Evolutionary conservation across 2,888 invertebrate species (phyloP), one percentile per base, ranked within the genome.

Genomic region (Drosophila bunnanda): DNA sequence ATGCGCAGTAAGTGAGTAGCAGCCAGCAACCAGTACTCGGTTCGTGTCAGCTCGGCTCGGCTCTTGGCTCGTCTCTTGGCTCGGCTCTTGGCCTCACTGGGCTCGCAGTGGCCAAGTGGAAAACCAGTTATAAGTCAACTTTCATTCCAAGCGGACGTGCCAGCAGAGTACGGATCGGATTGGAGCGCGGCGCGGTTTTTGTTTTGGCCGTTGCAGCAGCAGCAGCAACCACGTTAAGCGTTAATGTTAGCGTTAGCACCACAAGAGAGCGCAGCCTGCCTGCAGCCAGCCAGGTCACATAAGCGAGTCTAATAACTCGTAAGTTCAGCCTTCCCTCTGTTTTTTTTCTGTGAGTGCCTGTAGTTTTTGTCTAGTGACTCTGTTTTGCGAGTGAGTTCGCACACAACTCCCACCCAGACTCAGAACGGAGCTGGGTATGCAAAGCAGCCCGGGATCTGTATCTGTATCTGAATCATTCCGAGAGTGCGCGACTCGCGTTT

Each of bases 41-140:
- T 0, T 61, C 32, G 48, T 15, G 20, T n/a, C n/a, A 13, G 22
- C 22, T 41, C 46, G 46, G n/a, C 30, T 39, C 46, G 61, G 46
- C 25, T 48, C 34, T 32, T 22, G 15, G 22, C 6, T 44, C 9
- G 44, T 20, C 41, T 41, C 12, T 30, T 8, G 41, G 39, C 8
- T 39, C 30, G 55, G 25, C 22, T 32, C 10, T 15, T 17, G 20
- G 20, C 3, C 9, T 43, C 25, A 25, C 36, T 32, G 61, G 52
- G 38, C 38, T 55, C 53, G 71, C 28, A 50, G 28, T 44, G 74
- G 78, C 79, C 77, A 50, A 32, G 13, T 32, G 53, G 46, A 78
- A 91, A 91, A 91, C 92, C 91, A 91, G 91, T 91, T 91, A 90
- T 90, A 88, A 90, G 82, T 88, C 91, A 91, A 91, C 92, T 92